Evolutionary conservation across 53 echinoderm and acorn worm genomes (phyloP), one percentile per base, ranked within the genome.

Genomic region (Glandiceps talaboti): DNA sequence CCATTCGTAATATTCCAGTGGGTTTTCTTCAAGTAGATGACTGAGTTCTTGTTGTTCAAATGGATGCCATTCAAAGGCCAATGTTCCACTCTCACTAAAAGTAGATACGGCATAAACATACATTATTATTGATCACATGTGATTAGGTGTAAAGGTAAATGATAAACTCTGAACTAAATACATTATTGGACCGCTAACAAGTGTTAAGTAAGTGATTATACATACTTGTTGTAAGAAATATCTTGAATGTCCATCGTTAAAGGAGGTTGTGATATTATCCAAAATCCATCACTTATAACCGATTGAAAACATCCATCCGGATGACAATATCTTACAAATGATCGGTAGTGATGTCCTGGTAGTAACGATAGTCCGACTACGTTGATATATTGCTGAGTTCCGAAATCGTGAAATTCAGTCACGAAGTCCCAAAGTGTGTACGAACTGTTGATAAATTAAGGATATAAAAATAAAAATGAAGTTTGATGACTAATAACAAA

Each of bases 1-100:
- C 86, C 86, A 86, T 73, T 86, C 85, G 64, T 85, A 85, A 33
- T 28, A 30, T 76, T 81, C 77, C 81, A 85, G 81, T 14, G 75
- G 27, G 0, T 75, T 79, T 6, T 26, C 28, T 26, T n/a, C 32
- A 27, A n/a, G 27, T 75, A 33, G 28, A 28, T 29, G 33, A 1
- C 12, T 26, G 6, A 45, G 64, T 45, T 45, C 64, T 20, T 12
- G 6, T 45, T 45, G 64, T 20, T 45, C 6, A 45, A 45, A 45
- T 45, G 6, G 6, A 12, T 45, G 64, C 64, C 64, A 45, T 20
- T 45, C 6, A 20, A 45, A 45, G 20, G 64, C 20, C 6, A 45
- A 20, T 45, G 6, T 20, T 45, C 20, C 20, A 45, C 64, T 45
- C 6, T 12, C 6, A 45, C 64, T 45, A n/a, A n/a, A n/a, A n/a